Evolutionary conservation across 37 sponge, comb jelly and placozoan genomes (phyloP).

Genomic region (Tethya wilhelma): DNA sequence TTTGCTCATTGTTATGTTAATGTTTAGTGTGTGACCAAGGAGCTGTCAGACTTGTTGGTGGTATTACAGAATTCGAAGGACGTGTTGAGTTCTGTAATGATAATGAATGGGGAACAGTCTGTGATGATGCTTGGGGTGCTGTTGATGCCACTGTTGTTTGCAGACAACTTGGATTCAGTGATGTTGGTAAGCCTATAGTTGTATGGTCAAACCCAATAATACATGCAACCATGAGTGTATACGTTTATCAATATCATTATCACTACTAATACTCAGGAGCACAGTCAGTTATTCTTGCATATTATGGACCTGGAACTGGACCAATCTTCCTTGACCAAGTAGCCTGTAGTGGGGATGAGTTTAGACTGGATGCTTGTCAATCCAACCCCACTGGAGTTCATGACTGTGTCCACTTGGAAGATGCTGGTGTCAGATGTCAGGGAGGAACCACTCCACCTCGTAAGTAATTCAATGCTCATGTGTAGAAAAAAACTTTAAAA

Average conservation of each 20-base stretch:
- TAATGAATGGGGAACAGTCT: conserved; percentile 24
- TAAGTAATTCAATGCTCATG: no score
- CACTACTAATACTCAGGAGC: no score
- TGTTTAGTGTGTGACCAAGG: neutral
- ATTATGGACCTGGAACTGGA: conserved; percentile 20
- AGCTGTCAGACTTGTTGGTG: conserved; percentile 12
- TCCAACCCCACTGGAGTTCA: conserved; percentile 20
- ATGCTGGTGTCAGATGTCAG: conserved; percentile 47
- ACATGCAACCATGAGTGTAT: no score
- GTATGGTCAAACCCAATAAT: no score
- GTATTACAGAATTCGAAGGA: neutral
- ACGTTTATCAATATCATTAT: no score
- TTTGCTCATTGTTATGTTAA: no score
- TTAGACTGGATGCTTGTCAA: conserved; percentile 16
- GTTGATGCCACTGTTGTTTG: conserved; percentile 8
- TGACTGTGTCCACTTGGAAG: conserved; percentile 35
- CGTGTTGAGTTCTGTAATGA: conserved; percentile 16
- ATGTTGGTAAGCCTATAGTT: neutral
- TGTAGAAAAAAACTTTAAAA: no score
- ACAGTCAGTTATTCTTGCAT: neutral
- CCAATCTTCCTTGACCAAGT: conserved; percentile 43
- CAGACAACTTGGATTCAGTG: conserved; percentile 17
- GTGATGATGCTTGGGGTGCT: conserved; percentile 12
- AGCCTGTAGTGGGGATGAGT: conserved; percentile 30
- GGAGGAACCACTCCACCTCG: no score